phyloP scores from a whole-genome alignment of 37 sponge, comb jelly and placozoan genomes.

The Eunapius fragilis region DNA sequence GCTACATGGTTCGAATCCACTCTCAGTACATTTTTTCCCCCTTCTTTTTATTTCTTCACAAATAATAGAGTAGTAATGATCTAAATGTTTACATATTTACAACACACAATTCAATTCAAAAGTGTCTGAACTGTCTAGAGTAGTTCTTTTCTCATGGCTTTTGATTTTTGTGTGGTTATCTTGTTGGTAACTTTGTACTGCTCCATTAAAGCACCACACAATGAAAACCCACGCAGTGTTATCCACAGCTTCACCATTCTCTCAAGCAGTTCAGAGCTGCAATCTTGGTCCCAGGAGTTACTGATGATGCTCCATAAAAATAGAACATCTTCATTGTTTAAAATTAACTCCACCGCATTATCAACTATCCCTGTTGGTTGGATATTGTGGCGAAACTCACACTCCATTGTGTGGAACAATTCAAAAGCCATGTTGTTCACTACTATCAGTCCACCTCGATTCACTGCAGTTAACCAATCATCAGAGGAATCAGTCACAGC shows the following conservation, averaged over 20 bases:
- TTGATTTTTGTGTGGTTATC: constrained; percentile 24
- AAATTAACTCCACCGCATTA: not conserved
- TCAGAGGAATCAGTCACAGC: not conserved
- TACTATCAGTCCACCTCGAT: constrained; percentile 21
- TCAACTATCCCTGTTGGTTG: not conserved
- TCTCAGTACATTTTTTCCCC: too few relatives aligned
- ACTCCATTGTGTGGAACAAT: constrained; percentile 20
- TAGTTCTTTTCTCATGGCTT: constrained; percentile 6
- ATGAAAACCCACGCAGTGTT: constrained; percentile 22
- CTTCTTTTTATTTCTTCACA: too few relatives aligned
- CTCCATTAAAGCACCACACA: constrained; percentile 15
- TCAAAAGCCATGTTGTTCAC: constrained; percentile 20
- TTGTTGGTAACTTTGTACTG: constrained; percentile 16
- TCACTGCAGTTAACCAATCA: constrained; percentile 16
- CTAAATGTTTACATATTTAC: too few relatives aligned
- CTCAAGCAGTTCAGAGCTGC: not conserved
- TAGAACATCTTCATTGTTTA: constrained; percentile 15
- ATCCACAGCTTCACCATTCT: constrained; percentile 16
- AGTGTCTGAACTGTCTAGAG: not conserved
- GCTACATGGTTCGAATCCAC: too few relatives aligned
- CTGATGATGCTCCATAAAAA: constrained; percentile 11
- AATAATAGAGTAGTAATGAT: too few relatives aligned
- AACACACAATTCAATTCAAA: too few relatives aligned
- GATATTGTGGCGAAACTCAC: constrained; percentile 1
- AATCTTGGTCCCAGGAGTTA: constrained; percentile 13